Conservation (phyloP, 2,888 invertebrate genomes). For the Catocala fraxini region DNA sequence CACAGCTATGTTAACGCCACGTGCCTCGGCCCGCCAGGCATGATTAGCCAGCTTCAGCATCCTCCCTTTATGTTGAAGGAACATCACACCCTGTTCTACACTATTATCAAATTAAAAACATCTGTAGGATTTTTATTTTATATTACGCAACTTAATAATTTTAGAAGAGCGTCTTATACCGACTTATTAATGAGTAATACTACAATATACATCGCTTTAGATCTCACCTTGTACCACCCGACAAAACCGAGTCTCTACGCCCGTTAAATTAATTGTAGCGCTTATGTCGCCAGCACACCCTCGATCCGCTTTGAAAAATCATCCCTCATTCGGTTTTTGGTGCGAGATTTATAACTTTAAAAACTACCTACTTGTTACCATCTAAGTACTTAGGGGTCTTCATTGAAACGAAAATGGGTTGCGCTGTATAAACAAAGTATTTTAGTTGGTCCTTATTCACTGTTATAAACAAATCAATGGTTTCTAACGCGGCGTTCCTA, state of each 20-base stretch:
- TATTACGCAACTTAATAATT: too few relatives aligned
- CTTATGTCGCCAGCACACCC: conserved; percentile 77
- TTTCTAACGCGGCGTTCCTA: conserved; percentile 8
- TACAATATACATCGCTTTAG: conserved; percentile 9
- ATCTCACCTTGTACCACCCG: conserved; percentile 9
- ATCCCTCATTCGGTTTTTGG: conserved; percentile 71
- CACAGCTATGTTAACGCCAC: too few relatives aligned
- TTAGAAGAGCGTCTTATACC: too few relatives aligned
- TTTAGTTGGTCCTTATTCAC: conserved; percentile 4
- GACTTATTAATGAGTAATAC: too few relatives aligned
- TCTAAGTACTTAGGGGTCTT: conserved; percentile 28
- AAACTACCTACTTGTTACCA: conserved; percentile 45
- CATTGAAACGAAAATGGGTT: conserved; percentile 11
- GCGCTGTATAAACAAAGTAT: conserved; percentile 11
- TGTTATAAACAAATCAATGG: conserved; percentile 5
- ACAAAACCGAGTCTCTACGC: conserved; percentile 58
- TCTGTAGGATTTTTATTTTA: too few relatives aligned
- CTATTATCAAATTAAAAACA: too few relatives aligned
- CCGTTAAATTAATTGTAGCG: conserved; percentile 82
- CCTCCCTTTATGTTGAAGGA: too few relatives aligned
- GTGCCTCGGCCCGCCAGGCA: too few relatives aligned
- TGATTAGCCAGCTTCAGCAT: too few relatives aligned
- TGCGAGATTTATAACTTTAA: conserved; percentile 63
- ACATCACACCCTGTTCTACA: too few relatives aligned
- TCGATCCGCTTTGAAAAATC: conserved; percentile 81